phyloP scores from a whole-genome alignment of 1,140 invertebrate species.

The Drosophila guanche region DNA sequence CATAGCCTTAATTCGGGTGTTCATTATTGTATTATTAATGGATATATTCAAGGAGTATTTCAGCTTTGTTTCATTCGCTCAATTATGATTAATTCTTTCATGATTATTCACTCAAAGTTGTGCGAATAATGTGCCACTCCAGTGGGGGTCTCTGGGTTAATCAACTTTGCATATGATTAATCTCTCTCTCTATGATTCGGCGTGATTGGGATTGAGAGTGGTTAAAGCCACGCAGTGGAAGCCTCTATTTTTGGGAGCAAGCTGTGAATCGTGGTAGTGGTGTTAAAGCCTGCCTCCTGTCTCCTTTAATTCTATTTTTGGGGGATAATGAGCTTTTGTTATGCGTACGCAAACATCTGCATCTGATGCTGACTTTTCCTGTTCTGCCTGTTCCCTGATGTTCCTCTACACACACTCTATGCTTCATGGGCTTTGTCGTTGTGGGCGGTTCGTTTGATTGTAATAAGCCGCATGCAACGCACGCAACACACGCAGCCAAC shows the following conservation, averaged over 20 bases:
- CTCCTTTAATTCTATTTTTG: conserved; percentile 47
- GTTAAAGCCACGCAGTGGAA: background rate
- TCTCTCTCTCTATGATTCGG: conserved; percentile 30
- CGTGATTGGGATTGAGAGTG: background rate
- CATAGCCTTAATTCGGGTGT: conserved; percentile 23
- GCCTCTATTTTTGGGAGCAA: background rate
- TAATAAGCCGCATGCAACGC: conserved; percentile 45
- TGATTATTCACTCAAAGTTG: conserved; percentile 39
- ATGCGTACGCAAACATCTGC: conserved; percentile 52
- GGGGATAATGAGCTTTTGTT: conserved; percentile 75
- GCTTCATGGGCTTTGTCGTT: conserved; percentile 14
- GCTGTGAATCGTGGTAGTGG: background rate
- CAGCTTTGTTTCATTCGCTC: conserved; percentile 21
- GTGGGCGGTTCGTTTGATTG: conserved; percentile 38
- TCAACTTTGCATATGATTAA: conserved; percentile 63
- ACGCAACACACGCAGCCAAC: conserved; percentile 26
- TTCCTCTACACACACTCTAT: background rate
- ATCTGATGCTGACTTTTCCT: conserved; percentile 11
- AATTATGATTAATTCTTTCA: conserved; percentile 66
- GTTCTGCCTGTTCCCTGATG: no score
- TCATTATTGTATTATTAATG: conserved; percentile 66
- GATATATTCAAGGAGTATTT: conserved; percentile 29
- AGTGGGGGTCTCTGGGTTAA: conserved; percentile 44
- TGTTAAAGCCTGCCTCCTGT: no score
- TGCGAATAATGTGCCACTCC: conserved; percentile 53